Evolutionary conservation across 2,113 vertebrate genomes (phyloP), one percentile per base, ranked within the genome.

Genomic region (Prolemur simus): DNA sequence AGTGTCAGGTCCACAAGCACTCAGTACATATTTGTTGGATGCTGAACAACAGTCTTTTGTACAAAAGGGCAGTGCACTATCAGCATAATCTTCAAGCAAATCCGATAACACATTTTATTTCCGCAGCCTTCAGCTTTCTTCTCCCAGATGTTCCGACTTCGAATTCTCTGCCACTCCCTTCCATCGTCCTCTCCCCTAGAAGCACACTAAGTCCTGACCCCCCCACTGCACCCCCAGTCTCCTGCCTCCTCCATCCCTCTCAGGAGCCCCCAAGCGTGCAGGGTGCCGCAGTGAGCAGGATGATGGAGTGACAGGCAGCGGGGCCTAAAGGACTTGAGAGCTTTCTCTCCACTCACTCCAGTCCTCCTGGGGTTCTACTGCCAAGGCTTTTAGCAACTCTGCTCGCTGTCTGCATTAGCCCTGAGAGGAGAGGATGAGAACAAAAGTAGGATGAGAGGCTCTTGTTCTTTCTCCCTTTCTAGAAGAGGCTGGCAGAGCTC

Each of bases 401-500:
- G 32, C 91, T 56, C 1, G 0, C 18, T 77, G 9, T 6, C 1
- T 25, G 81, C 97, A 96, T 98, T 97, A 97, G 91, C 29, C 5
- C 21, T 4, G 1, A 39, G 64, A 76, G 27, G 6, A 80, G 8
- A 2, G 45, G 42, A 78, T 29, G 60, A 71, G 66, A 81, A 66
- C 47, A 69, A 78, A 78, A 39, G 54, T 18, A 37, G 58, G 39
- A 9, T 82, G 74, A 90, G 94, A 96, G 87, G 37, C 93, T 45
- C 94, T 95, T 92, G 86, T 96, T 32, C 90, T 54, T 89, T 47
- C 45, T 88, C 39, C 20, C 29, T 74, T 87, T 78, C 88, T 47
- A 77, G 39, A 96, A 77, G 96, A 97, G 87, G 97, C 95, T 89
- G 76, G 87, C 77, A 39, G 92, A 71, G 76, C 87, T 92, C 94